These are phyloP conservation scores for Aphaenogaster floridana DNA, from an alignment of 1,140 invertebrate species.

Conservation along the genomic window DNA sequence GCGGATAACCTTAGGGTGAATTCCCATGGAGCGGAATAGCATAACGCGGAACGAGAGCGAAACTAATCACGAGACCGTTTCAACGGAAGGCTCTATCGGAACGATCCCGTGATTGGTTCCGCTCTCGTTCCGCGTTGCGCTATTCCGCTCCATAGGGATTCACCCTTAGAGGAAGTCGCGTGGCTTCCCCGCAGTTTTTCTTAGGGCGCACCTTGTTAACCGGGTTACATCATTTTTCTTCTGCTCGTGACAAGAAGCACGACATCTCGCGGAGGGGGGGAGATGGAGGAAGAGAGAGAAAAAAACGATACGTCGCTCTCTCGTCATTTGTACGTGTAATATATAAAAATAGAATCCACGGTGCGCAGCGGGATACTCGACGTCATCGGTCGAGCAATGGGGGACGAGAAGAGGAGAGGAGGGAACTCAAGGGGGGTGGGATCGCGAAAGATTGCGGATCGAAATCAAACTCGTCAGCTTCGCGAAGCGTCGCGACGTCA, in stretches of 20 bases:
- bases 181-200: slow-evolving; percentile 16
- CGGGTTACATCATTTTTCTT: slow-evolving; percentile 34
- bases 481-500: slow-evolving; percentile 7
- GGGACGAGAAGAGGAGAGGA: background rate
- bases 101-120: too few relatives aligned
- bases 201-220: slow-evolving; percentile 27
- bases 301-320: slow-evolving; percentile 48
- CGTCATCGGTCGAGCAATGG: slow-evolving; percentile 23
- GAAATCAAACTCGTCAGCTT: slow-evolving; percentile 25
- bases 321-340: slow-evolving; percentile 48
- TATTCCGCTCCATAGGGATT: too few relatives aligned
- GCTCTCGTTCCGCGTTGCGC: too few relatives aligned
- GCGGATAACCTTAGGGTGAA: slow-evolving; percentile 47
- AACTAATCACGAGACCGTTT: too few relatives aligned
- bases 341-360: slow-evolving; percentile 69
- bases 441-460: slow-evolving; percentile 11
- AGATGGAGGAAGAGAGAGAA: background rate
- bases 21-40: too few relatives aligned
- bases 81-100: too few relatives aligned
- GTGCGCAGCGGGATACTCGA: slow-evolving; percentile 33
- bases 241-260: background rate
- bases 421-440: background rate
- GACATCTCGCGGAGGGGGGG: background rate
- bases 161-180: slow-evolving; percentile 45
- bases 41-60: too few relatives aligned